Evolutionary conservation across 2,113 vertebrate species (phyloP).

Genomic region (Scomber scombrus): DNA sequence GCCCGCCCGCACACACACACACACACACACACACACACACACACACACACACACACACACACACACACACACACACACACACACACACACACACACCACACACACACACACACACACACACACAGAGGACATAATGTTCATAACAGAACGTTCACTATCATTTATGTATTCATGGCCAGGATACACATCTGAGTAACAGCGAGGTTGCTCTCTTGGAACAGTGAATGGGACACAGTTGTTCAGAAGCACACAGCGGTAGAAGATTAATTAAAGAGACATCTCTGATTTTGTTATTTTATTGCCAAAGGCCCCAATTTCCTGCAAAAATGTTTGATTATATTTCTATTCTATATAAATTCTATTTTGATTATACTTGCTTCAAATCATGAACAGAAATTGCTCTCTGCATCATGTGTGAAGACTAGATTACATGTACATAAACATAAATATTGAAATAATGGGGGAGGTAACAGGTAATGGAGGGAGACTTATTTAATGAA

Average conservation of each 20-base stretch:
- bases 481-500: too few species aligned
- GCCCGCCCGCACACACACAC: neutral
- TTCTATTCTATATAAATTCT: neutral
- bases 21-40: neutral
- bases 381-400: neutral
- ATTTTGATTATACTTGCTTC: neutral
- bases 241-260: neutral
- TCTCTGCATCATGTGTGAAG: neutral
- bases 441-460: too few species aligned
- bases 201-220: conserved; percentile 3
- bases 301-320: neutral
- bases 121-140: conserved; percentile 15
- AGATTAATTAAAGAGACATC: conserved; percentile 4
- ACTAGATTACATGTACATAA: neutral
- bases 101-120: conserved; percentile 1
- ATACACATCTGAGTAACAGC: neutral
- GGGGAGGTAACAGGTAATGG: too few species aligned
- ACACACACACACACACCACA: neutral
- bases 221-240: conserved; percentile 12
- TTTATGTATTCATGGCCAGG: conserved; percentile 27
- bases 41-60: neutral
- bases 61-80: conserved; percentile 2
- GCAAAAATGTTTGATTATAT: neutral
- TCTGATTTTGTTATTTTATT: neutral
- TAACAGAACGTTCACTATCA: conserved; percentile 10